Evolutionary conservation across 1,140 invertebrate species (phyloP).

Genomic region (Dendrolimus kikuchii): DNA sequence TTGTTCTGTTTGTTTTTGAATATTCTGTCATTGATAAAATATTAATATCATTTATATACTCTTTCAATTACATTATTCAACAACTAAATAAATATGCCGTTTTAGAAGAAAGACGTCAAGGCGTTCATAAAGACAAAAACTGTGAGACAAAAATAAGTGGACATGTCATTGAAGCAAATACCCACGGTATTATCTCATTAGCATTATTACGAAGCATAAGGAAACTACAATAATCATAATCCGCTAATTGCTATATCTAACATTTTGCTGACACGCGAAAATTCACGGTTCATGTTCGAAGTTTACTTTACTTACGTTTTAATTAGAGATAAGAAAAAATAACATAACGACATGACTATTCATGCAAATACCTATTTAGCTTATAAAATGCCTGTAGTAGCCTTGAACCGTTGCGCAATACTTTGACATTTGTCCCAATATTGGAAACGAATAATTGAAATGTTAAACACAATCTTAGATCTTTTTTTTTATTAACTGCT

Average conservation of each 20-base stretch:
- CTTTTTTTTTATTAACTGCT: no score
- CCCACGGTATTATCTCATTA: neutral
- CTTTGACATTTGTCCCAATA: constrained; percentile 33
- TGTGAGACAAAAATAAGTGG: constrained; percentile 1
- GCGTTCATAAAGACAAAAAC: constrained; percentile 10
- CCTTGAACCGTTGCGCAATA: constrained; percentile 48
- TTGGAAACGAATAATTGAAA: constrained; percentile 18
- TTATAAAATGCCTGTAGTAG: constrained; percentile 26
- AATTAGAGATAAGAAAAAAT: constrained; percentile 1
- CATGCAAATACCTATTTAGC: constrained; percentile 20
- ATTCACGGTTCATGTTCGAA: constrained; percentile 11
- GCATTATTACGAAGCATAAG: constrained; percentile 11
- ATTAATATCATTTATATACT: no score
- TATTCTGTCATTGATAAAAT: no score
- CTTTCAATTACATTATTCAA: no score
- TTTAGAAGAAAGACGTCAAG: constrained; percentile 23
- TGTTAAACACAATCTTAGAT: no score
- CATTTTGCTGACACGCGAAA: constrained; percentile 6
- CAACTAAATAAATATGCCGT: no score
- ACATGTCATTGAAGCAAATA: neutral
- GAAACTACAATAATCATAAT: constrained; percentile 11
- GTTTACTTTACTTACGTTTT: neutral
- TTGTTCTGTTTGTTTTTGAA: no score
- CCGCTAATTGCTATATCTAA: constrained; percentile 3
- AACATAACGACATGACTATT: constrained; percentile 20